Conservation (phyloP, 2,797 vertebrate genomes). For the Sebastes variabilis region DNA sequence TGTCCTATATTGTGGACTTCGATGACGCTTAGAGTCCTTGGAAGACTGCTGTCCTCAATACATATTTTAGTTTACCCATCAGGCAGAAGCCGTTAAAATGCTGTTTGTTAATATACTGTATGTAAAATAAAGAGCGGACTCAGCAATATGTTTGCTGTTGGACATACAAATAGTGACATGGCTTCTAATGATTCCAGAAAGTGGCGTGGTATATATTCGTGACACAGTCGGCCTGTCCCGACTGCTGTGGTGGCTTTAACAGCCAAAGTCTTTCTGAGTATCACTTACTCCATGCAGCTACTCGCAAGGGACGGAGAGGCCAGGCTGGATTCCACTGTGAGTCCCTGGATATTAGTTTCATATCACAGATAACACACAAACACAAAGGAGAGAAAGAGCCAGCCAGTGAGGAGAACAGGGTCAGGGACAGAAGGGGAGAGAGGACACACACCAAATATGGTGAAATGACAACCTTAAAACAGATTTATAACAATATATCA, state of each 20-base stretch:
- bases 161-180: conserved; percentile 16
- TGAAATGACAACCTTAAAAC: conserved; percentile 13
- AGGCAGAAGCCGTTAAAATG: not conserved
- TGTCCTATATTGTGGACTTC: conserved; percentile 11
- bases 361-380: conserved; percentile 75
- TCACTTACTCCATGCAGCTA: conserved; percentile 71
- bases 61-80: conserved; percentile 7
- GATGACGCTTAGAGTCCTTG: conserved; percentile 6
- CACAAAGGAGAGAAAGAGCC: conserved; percentile 61
- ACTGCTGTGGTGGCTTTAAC: conserved; percentile 67
- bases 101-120: not conserved
- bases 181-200: conserved; percentile 46
- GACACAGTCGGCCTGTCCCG: conserved; percentile 58
- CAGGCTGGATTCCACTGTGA: conserved; percentile 72
- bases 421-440: conserved; percentile 39
- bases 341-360: conserved; percentile 78
- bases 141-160: conserved; percentile 15
- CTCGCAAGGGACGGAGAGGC: conserved; percentile 60
- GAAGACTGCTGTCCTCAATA: not conserved
- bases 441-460: conserved; percentile 15
- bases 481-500: not conserved
- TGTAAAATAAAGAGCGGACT: conserved; percentile 3
- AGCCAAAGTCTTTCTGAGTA: conserved; percentile 70
- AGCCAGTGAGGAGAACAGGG: conserved; percentile 39
- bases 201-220: conserved; percentile 59